Base-by-base conservation (phyloP, 2,888 invertebrate genomes). In the Hyppa rectilinea region DNA sequence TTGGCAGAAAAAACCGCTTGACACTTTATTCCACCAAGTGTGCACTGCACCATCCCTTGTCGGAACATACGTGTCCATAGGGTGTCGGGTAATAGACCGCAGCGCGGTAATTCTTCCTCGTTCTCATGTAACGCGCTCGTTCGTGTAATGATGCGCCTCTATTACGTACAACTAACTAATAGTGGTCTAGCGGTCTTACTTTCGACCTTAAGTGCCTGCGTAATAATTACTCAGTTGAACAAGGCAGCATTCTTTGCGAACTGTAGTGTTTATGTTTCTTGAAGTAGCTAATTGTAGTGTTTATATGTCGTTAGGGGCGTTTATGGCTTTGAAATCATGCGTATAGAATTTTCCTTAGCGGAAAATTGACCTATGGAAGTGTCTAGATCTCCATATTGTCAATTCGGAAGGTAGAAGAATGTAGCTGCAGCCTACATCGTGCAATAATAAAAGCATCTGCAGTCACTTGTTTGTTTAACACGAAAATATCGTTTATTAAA, bases 91-190 rank as follows among this genome's bases (percentile, higher is more conserved):
- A 84, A 82, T 81, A 84, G 84, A 83, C 83, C 85, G 79, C 86
- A 81, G 59, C 72, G 77, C 66, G 50, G 85, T 85, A 90, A 88
- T 85, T 88, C 90, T 91, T 91, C 88, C 90, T 90, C 80, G 85
- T 88, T 85, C 84, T 87, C 88, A 86, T 88, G 86, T 89, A 90
- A 90, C 87, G 87, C 71, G 74, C 74, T 82, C 81, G 81, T 77
- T 83, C 80, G 66, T 65, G 81, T 87, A 87, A 85, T 88, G 88
- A 87, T 88, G 87, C 79, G 78, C 82, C 70, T 72, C 81, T 82
- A 84, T 87, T 87, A 88, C 85, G 83, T 75, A 65, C 45, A 65
- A 77, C 73, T 56, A 70, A 75, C 70, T 75, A 75, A 81, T 77
- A 75, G 72, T 71, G 66, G 71, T 82, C 61, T 78, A 71, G 72